Conservation (phyloP, 2,113 vertebrate genomes). For the Istiophorus platypterus region DNA sequence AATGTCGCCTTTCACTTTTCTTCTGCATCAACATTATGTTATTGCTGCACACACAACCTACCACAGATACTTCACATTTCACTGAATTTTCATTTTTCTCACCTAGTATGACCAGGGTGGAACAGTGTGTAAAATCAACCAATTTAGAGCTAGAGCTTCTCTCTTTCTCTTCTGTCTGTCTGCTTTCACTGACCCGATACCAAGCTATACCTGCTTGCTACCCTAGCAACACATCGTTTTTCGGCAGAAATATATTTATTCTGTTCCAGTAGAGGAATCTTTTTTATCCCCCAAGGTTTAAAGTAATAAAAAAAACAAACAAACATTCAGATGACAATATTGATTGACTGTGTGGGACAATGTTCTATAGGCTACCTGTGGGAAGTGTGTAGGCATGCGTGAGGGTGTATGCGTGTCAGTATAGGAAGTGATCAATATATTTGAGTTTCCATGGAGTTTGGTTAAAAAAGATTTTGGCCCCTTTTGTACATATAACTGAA, state of each 20-base stretch:
- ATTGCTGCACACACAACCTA: background rate
- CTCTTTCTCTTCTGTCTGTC: background rate
- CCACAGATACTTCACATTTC: background rate
- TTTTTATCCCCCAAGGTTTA: constrained; percentile 41
- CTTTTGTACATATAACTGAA: background rate
- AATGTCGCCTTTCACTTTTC: background rate
- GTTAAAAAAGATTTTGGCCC: background rate
- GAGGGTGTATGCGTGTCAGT: background rate
- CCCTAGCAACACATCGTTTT: constrained; percentile 2
- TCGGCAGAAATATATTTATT: constrained; percentile 35
- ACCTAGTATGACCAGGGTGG: background rate
- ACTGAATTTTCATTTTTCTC: background rate
- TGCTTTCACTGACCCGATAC: background rate
- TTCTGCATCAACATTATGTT: background rate
- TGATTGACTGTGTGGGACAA: constrained; percentile 46
- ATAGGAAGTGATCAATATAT: constrained; percentile 41
- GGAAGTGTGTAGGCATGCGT: constrained; percentile 23
- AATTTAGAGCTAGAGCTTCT: background rate
- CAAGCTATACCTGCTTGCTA: background rate
- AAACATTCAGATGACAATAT: constrained; percentile 48
- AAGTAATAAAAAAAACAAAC: too few species aligned
- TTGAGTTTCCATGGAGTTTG: background rate
- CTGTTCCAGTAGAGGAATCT: constrained; percentile 29
- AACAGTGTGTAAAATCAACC: background rate
- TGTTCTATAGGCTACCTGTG: constrained; percentile 35